Evolutionary conservation across 2,888 invertebrate genomes (phyloP).

Genomic region (Agrotis segetum): DNA sequence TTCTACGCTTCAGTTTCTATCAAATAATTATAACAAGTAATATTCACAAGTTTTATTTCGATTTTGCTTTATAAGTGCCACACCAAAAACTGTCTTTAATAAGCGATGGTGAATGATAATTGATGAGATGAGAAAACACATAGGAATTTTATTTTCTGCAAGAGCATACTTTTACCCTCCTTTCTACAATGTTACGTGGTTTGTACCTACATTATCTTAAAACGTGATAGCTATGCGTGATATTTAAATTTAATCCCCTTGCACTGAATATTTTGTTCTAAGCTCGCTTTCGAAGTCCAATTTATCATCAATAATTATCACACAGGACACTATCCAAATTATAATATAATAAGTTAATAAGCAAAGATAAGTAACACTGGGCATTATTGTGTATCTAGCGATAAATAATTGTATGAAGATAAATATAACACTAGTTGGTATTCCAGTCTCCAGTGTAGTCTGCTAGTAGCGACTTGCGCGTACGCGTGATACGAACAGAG

Average conservation of each 20-base stretch:
- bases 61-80: background rate
- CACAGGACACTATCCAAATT: conserved; percentile 32
- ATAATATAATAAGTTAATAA: conserved; percentile 52
- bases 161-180: background rate
- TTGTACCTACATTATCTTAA: conserved; percentile 7
- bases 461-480: conserved; percentile 36
- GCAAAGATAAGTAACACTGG: conserved; percentile 52
- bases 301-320: conserved; percentile 40
- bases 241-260: conserved; percentile 13
- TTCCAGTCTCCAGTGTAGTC: conserved; percentile 29
- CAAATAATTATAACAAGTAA: background rate
- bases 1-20: background rate
- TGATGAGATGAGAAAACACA: no score
- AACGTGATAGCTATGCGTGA: conserved; percentile 8
- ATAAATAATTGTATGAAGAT: conserved; percentile 49
- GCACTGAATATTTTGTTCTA: background rate
- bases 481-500: conserved; percentile 22
- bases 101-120: background rate
- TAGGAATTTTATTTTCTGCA: no score
- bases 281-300: conserved; percentile 23
- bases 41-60: background rate
- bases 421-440: conserved; percentile 35
- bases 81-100: background rate
- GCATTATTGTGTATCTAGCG: conserved; percentile 58
- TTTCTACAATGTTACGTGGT: background rate